Conservation (phyloP, 2,113 vertebrate species). For the Fregata magnificens region DNA sequence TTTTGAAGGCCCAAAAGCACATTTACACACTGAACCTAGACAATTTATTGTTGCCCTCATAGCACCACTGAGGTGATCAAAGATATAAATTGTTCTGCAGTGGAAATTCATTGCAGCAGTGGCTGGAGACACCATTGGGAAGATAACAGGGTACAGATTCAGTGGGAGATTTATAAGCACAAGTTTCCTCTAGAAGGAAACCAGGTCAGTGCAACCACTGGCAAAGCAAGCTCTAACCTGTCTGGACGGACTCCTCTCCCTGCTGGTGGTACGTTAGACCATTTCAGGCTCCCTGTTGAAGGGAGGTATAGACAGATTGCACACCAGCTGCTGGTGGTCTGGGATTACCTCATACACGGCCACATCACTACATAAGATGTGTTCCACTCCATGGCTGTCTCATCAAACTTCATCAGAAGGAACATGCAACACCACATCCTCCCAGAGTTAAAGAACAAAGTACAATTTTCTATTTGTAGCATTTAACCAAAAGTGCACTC, state of each 20-base stretch:
- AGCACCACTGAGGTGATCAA: background rate
- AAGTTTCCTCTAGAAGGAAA: background rate
- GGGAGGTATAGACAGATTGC: background rate
- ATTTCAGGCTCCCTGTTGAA: background rate
- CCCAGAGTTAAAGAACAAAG: background rate
- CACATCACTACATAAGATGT: background rate
- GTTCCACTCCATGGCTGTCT: background rate
- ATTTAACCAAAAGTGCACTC: background rate
- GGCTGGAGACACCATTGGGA: background rate
- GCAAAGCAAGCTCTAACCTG: background rate
- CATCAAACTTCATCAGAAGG: background rate
- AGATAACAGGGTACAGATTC: background rate
- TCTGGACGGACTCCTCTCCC: background rate
- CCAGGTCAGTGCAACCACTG: background rate
- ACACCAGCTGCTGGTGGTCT: background rate
- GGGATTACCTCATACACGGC: background rate
- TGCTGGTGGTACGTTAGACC: accelerated
- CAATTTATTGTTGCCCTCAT: background rate
- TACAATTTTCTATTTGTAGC: background rate
- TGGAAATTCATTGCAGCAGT: background rate
- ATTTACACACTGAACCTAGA: background rate
- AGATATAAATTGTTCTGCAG: background rate
- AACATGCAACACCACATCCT: background rate
- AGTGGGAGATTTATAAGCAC: background rate
- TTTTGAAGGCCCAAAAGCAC: background rate